phyloP scores from a whole-genome alignment of 1,140 invertebrate genomes.

The Pseudomyrmex gracilis region DNA sequence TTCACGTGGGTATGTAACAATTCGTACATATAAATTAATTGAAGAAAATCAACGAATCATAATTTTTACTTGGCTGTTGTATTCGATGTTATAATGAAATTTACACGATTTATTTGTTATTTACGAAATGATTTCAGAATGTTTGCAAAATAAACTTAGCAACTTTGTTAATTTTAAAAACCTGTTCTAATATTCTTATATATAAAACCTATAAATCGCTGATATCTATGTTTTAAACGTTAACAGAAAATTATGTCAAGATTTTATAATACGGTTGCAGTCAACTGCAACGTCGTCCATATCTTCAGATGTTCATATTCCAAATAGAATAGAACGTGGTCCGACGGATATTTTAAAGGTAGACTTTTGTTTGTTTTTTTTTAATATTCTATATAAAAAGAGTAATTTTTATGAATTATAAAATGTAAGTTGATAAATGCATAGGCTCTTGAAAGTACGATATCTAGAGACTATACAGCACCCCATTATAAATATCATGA shows the following conservation, averaged over 20 bases:
- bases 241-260: slow-evolving; percentile 40
- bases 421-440: slow-evolving; percentile 28
- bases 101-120: not conserved
- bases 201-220: not conserved
- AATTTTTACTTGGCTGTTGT: not conserved
- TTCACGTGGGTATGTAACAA: slow-evolving; percentile 53
- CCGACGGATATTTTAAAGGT: slow-evolving; percentile 92
- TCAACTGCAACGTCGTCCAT: slow-evolving; percentile 49
- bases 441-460: slow-evolving; percentile 91
- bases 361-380: slow-evolving; percentile 43
- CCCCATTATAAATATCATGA: slow-evolving; percentile 95
- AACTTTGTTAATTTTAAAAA: not conserved
- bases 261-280: slow-evolving; percentile 58
- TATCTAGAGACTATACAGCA: slow-evolving; percentile 91
- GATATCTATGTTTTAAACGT: slow-evolving; percentile 17
- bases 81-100: not conserved
- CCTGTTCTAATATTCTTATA: not conserved
- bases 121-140: not conserved
- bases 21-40: slow-evolving; percentile 5
- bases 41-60: not conserved
- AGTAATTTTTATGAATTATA: not conserved
- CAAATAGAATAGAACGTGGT: slow-evolving; percentile 89
- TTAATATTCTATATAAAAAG: not conserved
- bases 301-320: slow-evolving; percentile 85
- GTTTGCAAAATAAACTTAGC: not conserved